Evolutionary conservation across 2,797 vertebrate genomes (phyloP).

Genomic region (Apogon talboti): DNA sequence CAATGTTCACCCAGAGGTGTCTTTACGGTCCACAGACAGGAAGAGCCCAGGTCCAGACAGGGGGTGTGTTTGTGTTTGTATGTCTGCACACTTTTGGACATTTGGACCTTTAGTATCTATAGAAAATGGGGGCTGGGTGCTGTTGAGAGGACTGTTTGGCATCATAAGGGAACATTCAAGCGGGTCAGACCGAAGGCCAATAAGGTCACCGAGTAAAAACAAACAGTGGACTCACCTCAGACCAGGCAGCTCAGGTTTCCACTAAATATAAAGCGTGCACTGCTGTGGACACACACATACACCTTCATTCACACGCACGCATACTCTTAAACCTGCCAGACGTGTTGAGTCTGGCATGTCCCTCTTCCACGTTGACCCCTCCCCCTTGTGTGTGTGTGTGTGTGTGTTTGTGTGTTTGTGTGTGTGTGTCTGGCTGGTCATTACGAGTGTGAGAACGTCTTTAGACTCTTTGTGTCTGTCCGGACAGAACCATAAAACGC

Average conservation of each 20-base stretch:
- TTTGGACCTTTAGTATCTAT: slow-evolving; percentile 13
- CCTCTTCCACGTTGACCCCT: slow-evolving; percentile 66
- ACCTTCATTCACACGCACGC: slow-evolving; percentile 29
- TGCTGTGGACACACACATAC: slow-evolving; percentile 20
- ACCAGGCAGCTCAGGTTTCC: slow-evolving; percentile 71
- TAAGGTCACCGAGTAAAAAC: slow-evolving; percentile 67
- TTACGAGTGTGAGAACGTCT: slow-evolving; percentile 72
- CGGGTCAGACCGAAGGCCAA: slow-evolving; percentile 54
- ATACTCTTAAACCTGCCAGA: slow-evolving; percentile 50
- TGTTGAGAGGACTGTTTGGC: slow-evolving; percentile 17
- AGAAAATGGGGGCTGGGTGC: slow-evolving; percentile 6
- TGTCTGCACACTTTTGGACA: slow-evolving; percentile 3
- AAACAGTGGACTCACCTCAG: slow-evolving; percentile 59
- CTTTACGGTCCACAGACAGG: slow-evolving; percentile 65
- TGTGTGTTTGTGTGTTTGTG: slow-evolving; percentile 25
- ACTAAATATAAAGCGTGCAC: slow-evolving; percentile 39
- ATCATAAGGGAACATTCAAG: slow-evolving; percentile 46
- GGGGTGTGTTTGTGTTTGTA: slow-evolving; percentile 16
- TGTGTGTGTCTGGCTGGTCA: slow-evolving; percentile 51
- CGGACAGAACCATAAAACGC: slow-evolving; percentile 73
- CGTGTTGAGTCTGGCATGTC: slow-evolving; percentile 78
- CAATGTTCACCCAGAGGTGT: slow-evolving; percentile 60
- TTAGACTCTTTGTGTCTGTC: slow-evolving; percentile 75
- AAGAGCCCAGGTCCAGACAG: slow-evolving; percentile 39
- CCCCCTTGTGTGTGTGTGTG: slow-evolving; percentile 52